phyloP scores from a whole-genome alignment of 2,888 invertebrate genomes.

The Cephus sareptanus region DNA sequence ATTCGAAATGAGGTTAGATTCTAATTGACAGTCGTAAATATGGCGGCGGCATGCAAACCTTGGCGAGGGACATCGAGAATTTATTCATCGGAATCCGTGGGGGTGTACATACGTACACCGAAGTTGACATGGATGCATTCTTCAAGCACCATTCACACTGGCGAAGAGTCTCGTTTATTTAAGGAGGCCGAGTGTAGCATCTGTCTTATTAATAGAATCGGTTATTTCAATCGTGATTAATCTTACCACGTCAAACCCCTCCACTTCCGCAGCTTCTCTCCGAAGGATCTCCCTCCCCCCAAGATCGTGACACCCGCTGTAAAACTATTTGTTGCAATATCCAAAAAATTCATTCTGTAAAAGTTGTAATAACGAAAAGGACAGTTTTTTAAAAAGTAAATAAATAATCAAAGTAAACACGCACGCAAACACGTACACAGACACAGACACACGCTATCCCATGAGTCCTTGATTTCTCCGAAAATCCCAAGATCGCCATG shows the following conservation, averaged over 20 bases:
- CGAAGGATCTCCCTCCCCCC: neutral
- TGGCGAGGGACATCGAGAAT: neutral
- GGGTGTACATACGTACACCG: neutral
- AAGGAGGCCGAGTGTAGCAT: neutral
- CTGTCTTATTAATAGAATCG: neutral
- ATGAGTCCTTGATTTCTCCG: neutral
- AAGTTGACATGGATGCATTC: neutral
- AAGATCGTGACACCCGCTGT: neutral
- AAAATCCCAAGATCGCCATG: neutral
- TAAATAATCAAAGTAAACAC: neutral
- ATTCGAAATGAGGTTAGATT: neutral
- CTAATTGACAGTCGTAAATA: neutral
- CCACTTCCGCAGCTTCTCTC: neutral
- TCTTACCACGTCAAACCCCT: neutral
- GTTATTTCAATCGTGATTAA: neutral
- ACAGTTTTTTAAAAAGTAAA: neutral
- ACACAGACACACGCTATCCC: neutral
- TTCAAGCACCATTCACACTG: slow-evolving; percentile 2
- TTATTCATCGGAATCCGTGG: neutral
- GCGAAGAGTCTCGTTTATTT: neutral
- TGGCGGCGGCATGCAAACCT: slow-evolving; percentile 1
- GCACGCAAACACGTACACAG: neutral
- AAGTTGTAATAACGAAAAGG: neutral
- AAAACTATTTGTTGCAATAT: neutral
- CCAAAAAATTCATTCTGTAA: neutral